Evolutionary conservation across 2,888 invertebrate genomes (phyloP).

Genomic region (Balanococcus diminutus): DNA sequence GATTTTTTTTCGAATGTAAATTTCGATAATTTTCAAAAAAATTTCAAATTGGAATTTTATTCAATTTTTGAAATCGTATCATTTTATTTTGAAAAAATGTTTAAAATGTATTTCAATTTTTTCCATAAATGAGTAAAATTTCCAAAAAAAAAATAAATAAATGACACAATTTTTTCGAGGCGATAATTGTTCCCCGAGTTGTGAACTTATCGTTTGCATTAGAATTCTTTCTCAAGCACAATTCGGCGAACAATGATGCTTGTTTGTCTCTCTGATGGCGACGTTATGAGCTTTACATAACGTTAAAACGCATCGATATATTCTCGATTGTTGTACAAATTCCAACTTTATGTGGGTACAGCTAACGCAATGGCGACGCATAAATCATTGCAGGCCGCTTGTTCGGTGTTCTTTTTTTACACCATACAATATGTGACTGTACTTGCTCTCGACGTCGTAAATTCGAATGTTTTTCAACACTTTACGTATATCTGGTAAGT

Average conservation of each 20-base stretch:
- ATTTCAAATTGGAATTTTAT: too few species aligned
- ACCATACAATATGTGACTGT: not conserved
- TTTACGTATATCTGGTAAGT: not conserved
- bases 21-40: too few species aligned
- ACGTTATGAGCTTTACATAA: not conserved
- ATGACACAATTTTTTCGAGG: too few species aligned
- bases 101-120: too few species aligned
- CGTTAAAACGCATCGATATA: not conserved
- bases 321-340: not conserved
- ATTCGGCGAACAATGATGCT: not conserved
- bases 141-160: too few species aligned
- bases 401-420: not conserved
- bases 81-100: too few species aligned
- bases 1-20: too few species aligned
- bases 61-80: too few species aligned
- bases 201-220: too few species aligned
- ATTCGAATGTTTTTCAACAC: not conserved
- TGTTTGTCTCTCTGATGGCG: not conserved
- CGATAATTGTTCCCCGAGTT: too few species aligned
- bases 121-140: too few species aligned
- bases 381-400: not conserved
- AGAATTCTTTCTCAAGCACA: not conserved
- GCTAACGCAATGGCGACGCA: not conserved
- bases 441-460: not conserved
- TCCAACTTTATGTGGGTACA: slow-evolving; percentile 7